Conservation (phyloP, 1,140 invertebrate species). For the Latrodectus geometricus region DNA sequence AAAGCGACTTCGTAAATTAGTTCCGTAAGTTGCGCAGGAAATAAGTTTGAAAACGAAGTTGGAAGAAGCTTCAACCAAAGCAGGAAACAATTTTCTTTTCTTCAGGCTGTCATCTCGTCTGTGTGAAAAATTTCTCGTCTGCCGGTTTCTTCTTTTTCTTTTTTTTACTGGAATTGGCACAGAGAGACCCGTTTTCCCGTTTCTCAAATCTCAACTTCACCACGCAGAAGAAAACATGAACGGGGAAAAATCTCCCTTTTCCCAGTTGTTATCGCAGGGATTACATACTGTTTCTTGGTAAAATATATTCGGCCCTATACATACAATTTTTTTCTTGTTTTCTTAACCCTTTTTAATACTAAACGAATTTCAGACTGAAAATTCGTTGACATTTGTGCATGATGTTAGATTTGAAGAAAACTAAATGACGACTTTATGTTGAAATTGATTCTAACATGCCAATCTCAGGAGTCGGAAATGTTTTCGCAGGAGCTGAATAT, state of each 20-base stretch:
- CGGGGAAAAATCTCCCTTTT: conserved; percentile 11
- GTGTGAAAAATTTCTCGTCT: conserved; percentile 55
- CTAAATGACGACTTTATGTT: no score
- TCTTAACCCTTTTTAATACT: neutral
- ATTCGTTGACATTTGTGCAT: no score
- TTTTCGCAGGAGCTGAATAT: no score
- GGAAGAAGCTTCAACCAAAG: conserved; percentile 17
- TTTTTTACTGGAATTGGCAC: conserved; percentile 10
- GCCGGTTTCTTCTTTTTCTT: conserved; percentile 11
- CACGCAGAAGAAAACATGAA: conserved; percentile 18
- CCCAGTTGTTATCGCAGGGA: conserved; percentile 13
- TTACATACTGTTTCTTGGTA: conserved; percentile 33
- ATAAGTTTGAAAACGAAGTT: conserved; percentile 59
- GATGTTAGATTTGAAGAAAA: no score
- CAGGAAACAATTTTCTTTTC: conserved; percentile 58
- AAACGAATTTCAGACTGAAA: neutral
- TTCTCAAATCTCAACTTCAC: conserved; percentile 54
- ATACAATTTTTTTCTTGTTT: neutral
- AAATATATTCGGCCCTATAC: conserved; percentile 26
- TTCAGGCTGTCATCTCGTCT: conserved; percentile 46
- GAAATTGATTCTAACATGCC: no score
- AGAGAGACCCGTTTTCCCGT: conserved; percentile 20
- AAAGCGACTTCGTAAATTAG: conserved; percentile 55
- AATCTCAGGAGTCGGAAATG: no score
- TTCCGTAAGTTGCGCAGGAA: conserved; percentile 59